Base-by-base conservation (phyloP, 2,113 vertebrate genomes). In the Erinaceus europaeus region DNA sequence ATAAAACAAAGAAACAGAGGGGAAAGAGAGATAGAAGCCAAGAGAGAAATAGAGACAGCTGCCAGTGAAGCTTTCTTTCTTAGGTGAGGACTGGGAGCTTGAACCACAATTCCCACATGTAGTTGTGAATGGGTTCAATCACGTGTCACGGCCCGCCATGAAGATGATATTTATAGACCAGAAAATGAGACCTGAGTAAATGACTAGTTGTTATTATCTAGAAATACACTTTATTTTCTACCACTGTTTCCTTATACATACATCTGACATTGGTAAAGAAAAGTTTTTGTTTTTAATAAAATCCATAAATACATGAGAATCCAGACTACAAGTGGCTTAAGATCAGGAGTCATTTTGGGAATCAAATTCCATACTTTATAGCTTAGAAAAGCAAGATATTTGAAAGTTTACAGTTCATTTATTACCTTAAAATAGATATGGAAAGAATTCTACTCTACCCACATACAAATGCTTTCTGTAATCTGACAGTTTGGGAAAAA, bases 401-500 rank as follows among this genome's bases (percentile, higher is more conserved):
- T 91, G 23, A 84, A 87, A 55, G 46, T 84, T 91, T 67, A 79
- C 6, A 84, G 17, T 71, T 87, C 17, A 80, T 61, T 89, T 81
- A 40, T 71, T 67, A 91, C 18, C 25, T 93, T 92, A 88, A 94
- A 84, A 59, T 92, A 83, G 68, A 86, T 57, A 10, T 50, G 46
- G 8, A 29, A 75, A 48, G 46, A 40, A 52, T 88, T 29, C 7
- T 90, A 25, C 20, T 77, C 29, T 71, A 34, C 21, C 21, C 76
- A 82, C 0, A 0, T 89, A 62, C 69, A 90, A 88, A 76, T 77
- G 11, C 48, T 64, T 85, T 85, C 61, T 79, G 57, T 86, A 69
- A 90, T 81, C 55, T 84, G 73, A 93, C 68, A 89, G 59, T 93
- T 91, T 94, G 69, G 55, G 88, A 57, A 95, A 57, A 95, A 91